Conservation (phyloP, 1,140 invertebrate genomes). For the Drosophila ogumai region DNA sequence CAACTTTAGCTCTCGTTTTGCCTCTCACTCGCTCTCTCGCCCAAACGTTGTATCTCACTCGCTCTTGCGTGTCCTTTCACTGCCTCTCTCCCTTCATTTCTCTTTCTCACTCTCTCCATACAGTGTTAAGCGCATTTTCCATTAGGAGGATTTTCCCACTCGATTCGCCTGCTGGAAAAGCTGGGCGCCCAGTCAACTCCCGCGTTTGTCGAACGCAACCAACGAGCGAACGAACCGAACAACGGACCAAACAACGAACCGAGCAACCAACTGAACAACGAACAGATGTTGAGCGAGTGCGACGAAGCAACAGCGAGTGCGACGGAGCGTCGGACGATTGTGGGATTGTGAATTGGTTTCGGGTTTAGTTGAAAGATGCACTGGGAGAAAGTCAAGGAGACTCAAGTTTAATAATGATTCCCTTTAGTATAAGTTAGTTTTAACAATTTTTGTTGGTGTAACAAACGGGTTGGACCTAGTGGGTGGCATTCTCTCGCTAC, state of each 20-base stretch:
- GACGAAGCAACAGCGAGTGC: slow-evolving; percentile 41
- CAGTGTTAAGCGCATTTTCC: slow-evolving; percentile 44
- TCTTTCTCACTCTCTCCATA: background rate
- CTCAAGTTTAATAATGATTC: background rate
- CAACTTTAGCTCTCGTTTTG: slow-evolving; percentile 57
- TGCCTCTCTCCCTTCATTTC: background rate
- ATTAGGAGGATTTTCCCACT: slow-evolving; percentile 34
- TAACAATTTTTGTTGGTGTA: background rate
- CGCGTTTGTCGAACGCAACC: slow-evolving; percentile 78
- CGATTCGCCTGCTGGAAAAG: slow-evolving; percentile 28
- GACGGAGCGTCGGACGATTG: slow-evolving; percentile 11
- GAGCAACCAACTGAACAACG: slow-evolving; percentile 38
- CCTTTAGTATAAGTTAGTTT: background rate
- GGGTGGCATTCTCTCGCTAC: slow-evolving; percentile 60
- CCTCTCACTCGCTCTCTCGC: slow-evolving; percentile 10
- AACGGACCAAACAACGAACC: slow-evolving; percentile 52
- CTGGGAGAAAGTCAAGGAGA: background rate
- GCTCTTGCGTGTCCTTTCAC: slow-evolving; percentile 3
- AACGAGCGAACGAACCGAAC: slow-evolving; percentile 62
- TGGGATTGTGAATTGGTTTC: slow-evolving; percentile 4
- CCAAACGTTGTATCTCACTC: slow-evolving; percentile 11
- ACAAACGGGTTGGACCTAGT: slow-evolving; percentile 3
- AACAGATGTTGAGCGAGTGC: slow-evolving; percentile 49
- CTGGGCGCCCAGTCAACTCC: slow-evolving; percentile 80
- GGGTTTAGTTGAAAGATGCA: slow-evolving; percentile 10